These are phyloP conservation scores for Apamea anceps DNA, from an alignment of 2,888 invertebrate genomes.

Conservation along the genomic window DNA sequence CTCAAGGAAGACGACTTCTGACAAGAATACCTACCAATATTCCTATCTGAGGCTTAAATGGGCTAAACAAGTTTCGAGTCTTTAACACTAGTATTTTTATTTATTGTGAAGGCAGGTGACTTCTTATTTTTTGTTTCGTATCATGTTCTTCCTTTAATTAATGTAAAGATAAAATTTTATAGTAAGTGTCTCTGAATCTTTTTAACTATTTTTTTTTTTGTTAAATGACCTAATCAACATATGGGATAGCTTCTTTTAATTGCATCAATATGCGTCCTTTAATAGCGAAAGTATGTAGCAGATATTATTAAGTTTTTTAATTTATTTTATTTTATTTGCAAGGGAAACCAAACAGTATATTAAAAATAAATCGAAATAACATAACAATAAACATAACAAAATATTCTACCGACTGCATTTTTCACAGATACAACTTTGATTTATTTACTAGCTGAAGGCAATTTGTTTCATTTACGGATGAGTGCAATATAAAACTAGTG, in stretches of 20 bases:
- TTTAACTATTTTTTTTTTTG: neutral
- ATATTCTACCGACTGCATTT: too few species aligned
- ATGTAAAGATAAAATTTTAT: neutral
- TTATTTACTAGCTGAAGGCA: too few species aligned
- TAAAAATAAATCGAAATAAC: too few species aligned
- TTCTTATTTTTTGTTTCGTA: neutral
- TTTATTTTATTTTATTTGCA: too few species aligned
- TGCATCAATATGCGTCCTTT: neutral
- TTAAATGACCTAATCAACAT: neutral
- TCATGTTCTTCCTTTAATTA: neutral
- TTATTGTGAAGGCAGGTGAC: slow-evolving; percentile 24
- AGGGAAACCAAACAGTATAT: too few species aligned
- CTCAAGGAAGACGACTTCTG: slow-evolving; percentile 61
- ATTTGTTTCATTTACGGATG: neutral
- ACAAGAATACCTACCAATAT: slow-evolving; percentile 12
- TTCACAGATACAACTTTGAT: too few species aligned
- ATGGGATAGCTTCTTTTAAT: neutral
- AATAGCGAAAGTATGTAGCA: neutral
- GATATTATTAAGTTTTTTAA: neutral
- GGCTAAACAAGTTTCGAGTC: slow-evolving; percentile 33
- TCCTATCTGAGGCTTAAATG: slow-evolving; percentile 33
- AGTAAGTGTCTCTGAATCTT: neutral
- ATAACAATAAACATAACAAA: too few species aligned
- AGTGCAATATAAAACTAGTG: too few species aligned
- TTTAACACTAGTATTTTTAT: slow-evolving; percentile 4